phyloP scores from a whole-genome alignment of 2,888 invertebrate species.

The Lagria hirta region DNA sequence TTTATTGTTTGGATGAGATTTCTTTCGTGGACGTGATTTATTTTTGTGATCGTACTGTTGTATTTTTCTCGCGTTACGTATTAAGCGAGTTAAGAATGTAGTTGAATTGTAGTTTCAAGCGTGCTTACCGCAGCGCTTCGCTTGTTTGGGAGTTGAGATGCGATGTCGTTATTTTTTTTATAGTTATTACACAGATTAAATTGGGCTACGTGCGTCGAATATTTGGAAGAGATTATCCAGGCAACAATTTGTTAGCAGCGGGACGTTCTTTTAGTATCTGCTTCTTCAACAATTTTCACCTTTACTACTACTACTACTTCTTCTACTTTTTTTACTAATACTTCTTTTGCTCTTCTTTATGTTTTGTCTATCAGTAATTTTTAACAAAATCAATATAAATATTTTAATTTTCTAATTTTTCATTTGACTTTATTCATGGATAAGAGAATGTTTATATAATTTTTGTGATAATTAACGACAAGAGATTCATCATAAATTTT shows the following conservation, averaged over 20 bases:
- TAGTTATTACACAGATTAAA: not conserved
- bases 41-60: conserved; percentile 1
- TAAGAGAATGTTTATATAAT: too few relatives aligned
- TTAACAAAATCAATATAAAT: too few relatives aligned
- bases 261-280: not conserved
- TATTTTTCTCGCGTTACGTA: not conserved
- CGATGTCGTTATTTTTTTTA: too few relatives aligned
- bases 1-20: conserved; percentile 1
- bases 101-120: too few relatives aligned
- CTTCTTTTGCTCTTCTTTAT: not conserved
- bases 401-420: too few relatives aligned
- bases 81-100: not conserved
- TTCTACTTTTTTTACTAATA: not conserved
- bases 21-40: conserved; percentile 6
- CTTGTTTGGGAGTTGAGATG: conserved; percentile 21
- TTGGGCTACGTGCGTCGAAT: not conserved
- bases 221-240: conserved; percentile 3
- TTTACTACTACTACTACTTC: not conserved
- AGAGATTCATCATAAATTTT: too few relatives aligned
- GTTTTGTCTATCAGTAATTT: not conserved
- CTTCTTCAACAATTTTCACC: conserved; percentile 1
- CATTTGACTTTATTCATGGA: too few relatives aligned
- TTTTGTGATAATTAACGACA: too few relatives aligned
- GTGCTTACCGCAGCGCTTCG: conserved; percentile 16
- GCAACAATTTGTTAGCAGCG: not conserved